Conservation (phyloP, 2,113 vertebrate species). For the Daboia siamensis region DNA sequence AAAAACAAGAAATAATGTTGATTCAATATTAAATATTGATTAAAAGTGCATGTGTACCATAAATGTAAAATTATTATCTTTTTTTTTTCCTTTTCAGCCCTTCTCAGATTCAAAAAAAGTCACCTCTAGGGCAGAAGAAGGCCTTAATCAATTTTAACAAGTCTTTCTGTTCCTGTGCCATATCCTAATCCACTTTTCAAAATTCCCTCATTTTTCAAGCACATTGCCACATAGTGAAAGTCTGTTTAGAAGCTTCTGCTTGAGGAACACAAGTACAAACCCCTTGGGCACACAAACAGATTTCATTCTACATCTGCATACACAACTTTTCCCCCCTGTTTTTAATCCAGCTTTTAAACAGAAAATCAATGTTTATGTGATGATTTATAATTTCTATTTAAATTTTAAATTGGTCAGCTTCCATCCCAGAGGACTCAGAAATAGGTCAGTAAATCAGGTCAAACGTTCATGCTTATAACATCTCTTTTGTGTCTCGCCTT, state of each 20-base stretch:
- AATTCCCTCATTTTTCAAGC: not conserved
- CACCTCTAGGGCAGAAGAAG: not conserved
- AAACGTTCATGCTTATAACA: not conserved
- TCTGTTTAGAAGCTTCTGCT: not conserved
- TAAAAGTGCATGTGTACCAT: not conserved
- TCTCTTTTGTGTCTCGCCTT: not conserved
- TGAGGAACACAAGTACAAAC: not conserved
- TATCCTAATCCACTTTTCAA: not conserved
- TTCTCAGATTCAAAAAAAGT: not conserved
- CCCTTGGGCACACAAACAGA: not conserved
- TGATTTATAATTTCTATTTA: not conserved
- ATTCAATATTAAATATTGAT: not conserved
- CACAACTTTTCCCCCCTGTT: not conserved
- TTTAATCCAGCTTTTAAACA: not conserved
- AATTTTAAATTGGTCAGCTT: not conserved
- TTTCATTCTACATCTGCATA: not conserved
- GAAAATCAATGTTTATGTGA: not conserved
- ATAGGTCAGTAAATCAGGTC: slow-evolving; percentile 6
- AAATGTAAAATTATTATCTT: not conserved
- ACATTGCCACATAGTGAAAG: not conserved
- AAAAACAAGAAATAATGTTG: not conserved
- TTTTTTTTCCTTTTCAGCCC: not conserved
- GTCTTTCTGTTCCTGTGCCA: not conserved
- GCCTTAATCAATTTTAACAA: not conserved
- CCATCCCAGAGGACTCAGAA: not conserved